Base-by-base conservation (phyloP, 1,140 invertebrate species). In the Brachionus rubens region DNA sequence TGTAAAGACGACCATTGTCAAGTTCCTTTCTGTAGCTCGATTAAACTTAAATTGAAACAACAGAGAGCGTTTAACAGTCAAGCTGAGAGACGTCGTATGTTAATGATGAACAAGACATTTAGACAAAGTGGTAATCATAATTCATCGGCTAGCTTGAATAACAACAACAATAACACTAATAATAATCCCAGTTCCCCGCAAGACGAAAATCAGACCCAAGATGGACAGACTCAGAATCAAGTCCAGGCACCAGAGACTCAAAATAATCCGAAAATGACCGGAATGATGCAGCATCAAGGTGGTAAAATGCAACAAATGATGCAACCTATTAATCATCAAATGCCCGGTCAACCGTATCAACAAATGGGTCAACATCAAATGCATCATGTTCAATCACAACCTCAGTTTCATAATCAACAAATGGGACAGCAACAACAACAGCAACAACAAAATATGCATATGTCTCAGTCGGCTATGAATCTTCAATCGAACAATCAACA, bases 1-100 rank as follows among this genome's bases (percentile, higher is more conserved):
- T 77, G 76, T 43, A 52, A 76, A 36, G 59, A 52, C 36, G 46
- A 68, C 2, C 26, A 52, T 67, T 77, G 75, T 70, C 47, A 50
- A 56, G 59, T 77, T n/a, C 62, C 62, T 6, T 67, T 67, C 19
- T 77, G 76, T 46, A 68, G 30, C 19, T 24, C 41, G 0, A 48
- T 67, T 7, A 77, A 77, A 16, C 19, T 43, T 0, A 77, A 70
- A 50, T 21, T 77, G 3, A 56, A 56, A 28, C 48, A 68, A 26
- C 59, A 67, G 28, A 16, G 65, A 12, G 76, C 76, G 0, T 26
- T 52, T n/a, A 68, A 67, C 30, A 30, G n/a, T 10, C 59, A 67
- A n/a, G 40, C 40, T 16, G 62, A 67, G 3, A 30, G 76, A 47
- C 59, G 76, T 28, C 59, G 76, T 26, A 77, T 77, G 76, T 24